A percentile compares a stretch with the other conserved stretches of the same genome.
phyloP scores from a whole-genome alignment of 2,888 invertebrate species.

The Lasioglossum vierecki region DNA sequence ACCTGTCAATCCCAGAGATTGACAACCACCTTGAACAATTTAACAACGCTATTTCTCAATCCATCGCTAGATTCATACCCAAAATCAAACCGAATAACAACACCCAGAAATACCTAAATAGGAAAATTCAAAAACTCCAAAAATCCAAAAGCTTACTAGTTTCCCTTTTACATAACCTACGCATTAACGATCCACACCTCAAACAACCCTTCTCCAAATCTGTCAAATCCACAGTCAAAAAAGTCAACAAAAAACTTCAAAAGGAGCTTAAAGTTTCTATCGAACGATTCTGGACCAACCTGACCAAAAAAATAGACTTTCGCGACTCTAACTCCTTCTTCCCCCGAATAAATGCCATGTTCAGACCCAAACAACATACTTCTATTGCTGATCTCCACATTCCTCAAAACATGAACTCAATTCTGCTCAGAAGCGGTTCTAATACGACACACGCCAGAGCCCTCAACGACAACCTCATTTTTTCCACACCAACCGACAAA shows the following conservation, averaged over 20 bases:
- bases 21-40: background rate
- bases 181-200: background rate
- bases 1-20: background rate
- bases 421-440: background rate
- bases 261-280: background rate
- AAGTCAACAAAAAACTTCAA: background rate
- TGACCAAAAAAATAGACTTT: background rate
- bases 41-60: background rate
- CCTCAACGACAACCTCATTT: background rate
- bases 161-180: background rate
- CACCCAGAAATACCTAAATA: background rate
- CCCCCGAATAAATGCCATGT: background rate
- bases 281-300: background rate
- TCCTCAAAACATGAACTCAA: too few relatives aligned
- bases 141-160: background rate
- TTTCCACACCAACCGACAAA: background rate
- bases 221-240: background rate
- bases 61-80: background rate
- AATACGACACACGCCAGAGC: background rate
- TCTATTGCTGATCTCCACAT: background rate
- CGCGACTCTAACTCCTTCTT: background rate
- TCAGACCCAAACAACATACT: background rate
- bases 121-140: background rate
- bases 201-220: too few relatives aligned
- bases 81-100: background rate